Conservation (phyloP, 2,888 invertebrate species). For the Hymenopus coronatus region DNA sequence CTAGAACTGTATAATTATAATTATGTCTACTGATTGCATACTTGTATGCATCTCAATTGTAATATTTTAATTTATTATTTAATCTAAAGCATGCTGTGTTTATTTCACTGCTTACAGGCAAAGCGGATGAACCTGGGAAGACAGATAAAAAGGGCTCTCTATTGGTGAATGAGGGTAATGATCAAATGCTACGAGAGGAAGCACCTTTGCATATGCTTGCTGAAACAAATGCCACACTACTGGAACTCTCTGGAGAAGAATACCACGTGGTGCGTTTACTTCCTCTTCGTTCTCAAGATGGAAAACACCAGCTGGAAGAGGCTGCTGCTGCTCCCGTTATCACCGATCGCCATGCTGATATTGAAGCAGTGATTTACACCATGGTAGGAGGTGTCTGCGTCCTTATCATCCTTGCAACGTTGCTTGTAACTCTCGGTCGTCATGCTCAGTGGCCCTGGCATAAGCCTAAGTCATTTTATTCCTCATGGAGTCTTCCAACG, state of each 20-base stretch:
- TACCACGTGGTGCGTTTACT: conserved; percentile 40
- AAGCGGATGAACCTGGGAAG: neutral
- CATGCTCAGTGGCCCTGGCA: conserved; percentile 34
- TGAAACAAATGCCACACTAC: conserved; percentile 41
- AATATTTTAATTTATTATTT: neutral
- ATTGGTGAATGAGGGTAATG: conserved; percentile 27
- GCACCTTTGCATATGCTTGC: conserved; percentile 41
- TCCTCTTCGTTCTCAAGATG: conserved; percentile 19
- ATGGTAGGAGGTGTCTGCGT: conserved; percentile 26
- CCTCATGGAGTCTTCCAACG: conserved; percentile 13
- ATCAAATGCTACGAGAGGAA: conserved; percentile 37
- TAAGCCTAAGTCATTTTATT: conserved; percentile 27
- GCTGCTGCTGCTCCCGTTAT: neutral
- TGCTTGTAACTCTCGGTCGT: conserved; percentile 38
- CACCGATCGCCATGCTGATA: neutral
- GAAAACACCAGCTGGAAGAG: neutral
- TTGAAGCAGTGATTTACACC: neutral
- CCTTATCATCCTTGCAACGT: conserved; percentile 39
- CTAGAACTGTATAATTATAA: no score
- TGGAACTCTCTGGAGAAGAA: conserved; percentile 43
- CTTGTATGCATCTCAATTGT: no score
- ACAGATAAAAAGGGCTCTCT: conserved; percentile 28
- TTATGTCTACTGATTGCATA: no score
- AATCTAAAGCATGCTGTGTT: neutral
- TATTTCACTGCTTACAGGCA: neutral